Base-by-base conservation (phyloP, 2,888 invertebrate genomes). In the Calephelis perditalis region DNA sequence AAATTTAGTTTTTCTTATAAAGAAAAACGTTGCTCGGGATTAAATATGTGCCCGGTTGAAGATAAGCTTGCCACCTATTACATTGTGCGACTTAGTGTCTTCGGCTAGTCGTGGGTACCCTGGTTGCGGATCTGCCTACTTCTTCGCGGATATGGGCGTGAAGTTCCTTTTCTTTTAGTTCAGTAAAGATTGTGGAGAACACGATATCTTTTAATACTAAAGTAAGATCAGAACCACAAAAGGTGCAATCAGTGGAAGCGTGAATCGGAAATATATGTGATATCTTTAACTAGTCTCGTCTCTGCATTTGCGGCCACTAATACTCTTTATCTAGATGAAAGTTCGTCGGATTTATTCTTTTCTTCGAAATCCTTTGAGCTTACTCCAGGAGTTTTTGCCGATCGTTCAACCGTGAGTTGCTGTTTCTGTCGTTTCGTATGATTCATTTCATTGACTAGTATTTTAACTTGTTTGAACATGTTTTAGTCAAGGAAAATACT, bases 291-390 rank as follows among this genome's bases (percentile, higher is more conserved):
- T 35, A 52, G 52, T n/a, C 11, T 11, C 52, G 35, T 52, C 52
- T 52, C 52, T 36, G 52, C 36, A 35, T 35, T 52, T 11, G 52
- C 52, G 11, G 10, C 52, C 36, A 52, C 52, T 52, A 52, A 52
- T 52, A 26, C 52, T 52, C 36, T 6, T 52, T 52, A 52, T 52
- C 52, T 52, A 52, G 52, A 52, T 52, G 52, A 35, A 52, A 52
- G 52, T 52, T 52, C 36, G 52, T 35, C 35, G 52, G 52, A 35
- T 52, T 52, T 52, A 52, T 52, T 52, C 52, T 26, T 52, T 52
- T 35, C 35, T 52, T 52, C 35, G 52, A 52, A 52, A 36, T 52
- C 52, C 36, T 52, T 52, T 52, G 52, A 52, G 52, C 52, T 52
- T 52, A 5, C 36, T 52, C 11, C 52, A 5, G 11, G 35, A 52